Percentiles rank a stretch among this genome's conserved stretches.
Evolutionary conservation across 2,797 vertebrate genomes (phyloP).

Genomic region (Tachyglossus aculeatus): DNA sequence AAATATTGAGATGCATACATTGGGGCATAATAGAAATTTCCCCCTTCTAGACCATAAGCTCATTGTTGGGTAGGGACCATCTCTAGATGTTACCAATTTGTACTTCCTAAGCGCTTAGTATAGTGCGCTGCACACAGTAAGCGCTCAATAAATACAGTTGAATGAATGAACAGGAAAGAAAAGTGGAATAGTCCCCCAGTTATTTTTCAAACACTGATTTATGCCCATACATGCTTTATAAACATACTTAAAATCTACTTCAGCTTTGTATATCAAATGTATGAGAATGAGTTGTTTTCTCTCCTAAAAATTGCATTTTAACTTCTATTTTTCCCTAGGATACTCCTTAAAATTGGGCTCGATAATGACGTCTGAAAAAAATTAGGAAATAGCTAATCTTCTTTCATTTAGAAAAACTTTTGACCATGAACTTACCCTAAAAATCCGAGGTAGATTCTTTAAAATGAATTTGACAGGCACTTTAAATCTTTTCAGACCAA

Average conservation of each 20-base stretch:
- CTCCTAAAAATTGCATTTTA: conserved; percentile 19
- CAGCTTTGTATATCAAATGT: background rate
- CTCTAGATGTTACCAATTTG: no score
- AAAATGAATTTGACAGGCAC: background rate
- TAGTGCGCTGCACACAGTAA: no score
- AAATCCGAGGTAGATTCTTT: background rate
- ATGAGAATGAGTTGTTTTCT: background rate
- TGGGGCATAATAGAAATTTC: no score
- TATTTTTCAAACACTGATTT: background rate
- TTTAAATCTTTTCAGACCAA: background rate
- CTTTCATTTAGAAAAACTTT: background rate
- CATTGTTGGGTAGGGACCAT: no score
- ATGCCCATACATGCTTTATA: background rate
- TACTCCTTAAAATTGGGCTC: background rate
- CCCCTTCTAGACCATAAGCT: no score
- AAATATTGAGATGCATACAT: no score
- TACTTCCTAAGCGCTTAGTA: no score
- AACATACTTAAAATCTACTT: background rate
- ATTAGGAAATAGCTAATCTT: conserved; percentile 10
- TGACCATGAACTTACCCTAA: no score
- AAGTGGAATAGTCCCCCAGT: background rate
- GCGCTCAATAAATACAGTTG: no score
- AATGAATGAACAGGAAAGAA: background rate
- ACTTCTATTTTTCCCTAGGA: conserved; percentile 9
- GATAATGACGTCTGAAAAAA: conserved; percentile 15